Percentiles rank a stretch among this genome's conserved stretches.
Conservation (phyloP, 2,797 vertebrate genomes). For the Poecilia gillii region DNA sequence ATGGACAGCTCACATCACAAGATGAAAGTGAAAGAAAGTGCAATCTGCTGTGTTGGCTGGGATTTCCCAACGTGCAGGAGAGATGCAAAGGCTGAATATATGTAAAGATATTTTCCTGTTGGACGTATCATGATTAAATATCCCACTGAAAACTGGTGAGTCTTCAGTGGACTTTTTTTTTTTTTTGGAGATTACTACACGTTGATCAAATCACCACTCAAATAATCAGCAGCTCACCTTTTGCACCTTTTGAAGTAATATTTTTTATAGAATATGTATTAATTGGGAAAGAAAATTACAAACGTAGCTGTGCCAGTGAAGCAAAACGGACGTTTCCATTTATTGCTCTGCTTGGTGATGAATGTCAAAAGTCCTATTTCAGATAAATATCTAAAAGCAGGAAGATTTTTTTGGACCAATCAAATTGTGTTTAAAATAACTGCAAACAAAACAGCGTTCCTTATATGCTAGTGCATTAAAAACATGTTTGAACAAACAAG, state of each 20-base stretch:
- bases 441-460: conserved; percentile 41
- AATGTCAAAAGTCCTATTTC: conserved; percentile 52
- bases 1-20: conserved; percentile 43
- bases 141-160: not conserved
- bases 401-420: conserved; percentile 44
- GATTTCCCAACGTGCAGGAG: conserved; percentile 36
- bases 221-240: conserved; percentile 11
- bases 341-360: conserved; percentile 33
- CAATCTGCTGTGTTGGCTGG: conserved; percentile 41
- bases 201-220: conserved; percentile 16
- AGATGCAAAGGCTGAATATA: conserved; percentile 25
- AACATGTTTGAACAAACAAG: conserved; percentile 32
- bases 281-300: conserved; percentile 20
- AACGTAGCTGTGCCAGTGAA: conserved; percentile 14
- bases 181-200: conserved; percentile 5
- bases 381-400: conserved; percentile 21
- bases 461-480: conserved; percentile 32
- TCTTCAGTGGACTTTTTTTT: conserved; percentile 15
- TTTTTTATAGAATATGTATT: not conserved
- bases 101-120: conserved; percentile 15
- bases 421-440: conserved; percentile 44
- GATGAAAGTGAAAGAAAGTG: conserved; percentile 42
- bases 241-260: not conserved
- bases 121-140: conserved; percentile 4
- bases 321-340: conserved; percentile 16